Conservation (phyloP, 2,113 vertebrate species). For the Gallinago media region DNA sequence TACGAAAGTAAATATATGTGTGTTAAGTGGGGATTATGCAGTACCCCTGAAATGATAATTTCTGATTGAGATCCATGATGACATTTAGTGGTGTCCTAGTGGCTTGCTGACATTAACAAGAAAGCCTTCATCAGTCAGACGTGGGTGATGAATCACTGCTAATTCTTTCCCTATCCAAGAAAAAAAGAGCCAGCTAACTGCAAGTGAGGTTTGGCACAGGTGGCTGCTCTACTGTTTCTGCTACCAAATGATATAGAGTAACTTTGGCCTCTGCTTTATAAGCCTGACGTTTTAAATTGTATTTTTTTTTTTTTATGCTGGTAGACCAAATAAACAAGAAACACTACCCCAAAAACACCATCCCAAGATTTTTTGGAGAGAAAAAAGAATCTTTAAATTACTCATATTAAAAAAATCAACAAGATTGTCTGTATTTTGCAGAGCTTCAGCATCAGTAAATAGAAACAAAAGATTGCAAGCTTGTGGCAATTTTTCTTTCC, state of each 20-base stretch:
- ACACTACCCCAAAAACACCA: not conserved
- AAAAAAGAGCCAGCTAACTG: not conserved
- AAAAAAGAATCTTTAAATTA: not conserved
- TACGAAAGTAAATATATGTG: not conserved
- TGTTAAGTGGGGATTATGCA: not conserved
- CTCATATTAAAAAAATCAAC: not conserved
- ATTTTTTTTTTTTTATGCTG: not conserved
- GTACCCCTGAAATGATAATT: not conserved
- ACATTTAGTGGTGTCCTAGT: not conserved
- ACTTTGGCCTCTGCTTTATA: not conserved
- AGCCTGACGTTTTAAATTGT: not conserved
- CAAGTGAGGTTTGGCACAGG: conserved; percentile 9
- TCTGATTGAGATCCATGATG: not conserved
- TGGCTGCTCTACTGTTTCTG: not conserved
- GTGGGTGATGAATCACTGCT: not conserved
- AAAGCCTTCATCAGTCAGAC: not conserved
- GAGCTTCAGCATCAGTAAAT: not conserved
- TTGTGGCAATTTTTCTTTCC: not conserved
- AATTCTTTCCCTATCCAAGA: not conserved
- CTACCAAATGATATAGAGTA: not conserved
- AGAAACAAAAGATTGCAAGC: not conserved
- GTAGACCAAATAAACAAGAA: conserved; percentile 14
- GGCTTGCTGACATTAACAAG: conserved; percentile 19
- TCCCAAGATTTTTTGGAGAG: not conserved
- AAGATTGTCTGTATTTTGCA: not conserved